Evolutionary conservation across 2,797 vertebrate species (phyloP).

Genomic region (Melopsittacus undulatus): DNA sequence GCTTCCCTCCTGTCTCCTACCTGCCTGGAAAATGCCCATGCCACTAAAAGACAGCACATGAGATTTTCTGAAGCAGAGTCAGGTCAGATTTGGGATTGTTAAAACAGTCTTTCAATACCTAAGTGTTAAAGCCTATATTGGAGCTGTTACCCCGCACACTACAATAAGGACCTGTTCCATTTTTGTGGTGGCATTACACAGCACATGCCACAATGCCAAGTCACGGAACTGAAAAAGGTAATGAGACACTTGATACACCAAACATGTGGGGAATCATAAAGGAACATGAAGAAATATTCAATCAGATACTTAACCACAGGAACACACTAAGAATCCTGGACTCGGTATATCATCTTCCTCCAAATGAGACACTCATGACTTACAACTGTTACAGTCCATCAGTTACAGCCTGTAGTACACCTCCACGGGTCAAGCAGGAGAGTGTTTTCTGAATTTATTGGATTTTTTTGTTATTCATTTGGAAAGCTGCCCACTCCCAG

Average conservation of each 20-base stretch:
- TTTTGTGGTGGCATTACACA: neutral
- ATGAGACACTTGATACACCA: neutral
- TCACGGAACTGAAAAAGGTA: neutral
- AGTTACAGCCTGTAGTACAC: neutral
- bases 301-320: neutral
- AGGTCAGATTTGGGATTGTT: neutral
- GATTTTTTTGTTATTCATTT: rapidly evolving
- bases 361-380: rapidly evolving
- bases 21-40: neutral
- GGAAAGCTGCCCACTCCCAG: neutral
- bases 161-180: neutral
- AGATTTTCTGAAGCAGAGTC: neutral
- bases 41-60: rapidly evolving
- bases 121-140: neutral
- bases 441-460: neutral
- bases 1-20: neutral
- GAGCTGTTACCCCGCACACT: neutral
- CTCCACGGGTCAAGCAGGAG: neutral
- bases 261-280: neutral
- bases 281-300: neutral
- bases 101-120: neutral
- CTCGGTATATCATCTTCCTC: neutral
- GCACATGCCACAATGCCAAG: neutral
- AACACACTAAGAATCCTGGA: neutral
- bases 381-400: neutral